Evolutionary conservation across 2,113 vertebrate species (phyloP), one percentile per base, ranked within the genome.

Genomic region (Glaucidium brasilianum): DNA sequence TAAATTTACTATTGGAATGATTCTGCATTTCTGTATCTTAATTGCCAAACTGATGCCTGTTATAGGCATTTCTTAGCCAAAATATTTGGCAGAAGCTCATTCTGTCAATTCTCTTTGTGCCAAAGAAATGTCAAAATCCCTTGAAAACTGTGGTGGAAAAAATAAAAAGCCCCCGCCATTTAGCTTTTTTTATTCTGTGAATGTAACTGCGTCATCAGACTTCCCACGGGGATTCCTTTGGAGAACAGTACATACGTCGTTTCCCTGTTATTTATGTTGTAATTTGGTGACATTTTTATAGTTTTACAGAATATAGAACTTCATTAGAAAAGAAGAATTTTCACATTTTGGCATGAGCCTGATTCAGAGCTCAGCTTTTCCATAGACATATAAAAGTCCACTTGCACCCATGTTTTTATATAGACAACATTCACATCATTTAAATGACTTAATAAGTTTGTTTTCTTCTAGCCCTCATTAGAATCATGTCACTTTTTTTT

Each of bases 131-230:
- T 30, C 75, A 59, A 81, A 56, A 82, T 86, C 43, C 39, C 55
- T 79, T 90, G 71, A 80, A 94, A 60, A 55, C 18, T 35, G 25
- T 39, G 32, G 67, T 60, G 87, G 93, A 76, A 88, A 94, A 96
- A 87, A 53, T 66, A 29, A 41, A 77, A 86, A 82, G 16, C 16
- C 20, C 29, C 15, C 92, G 49, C 49, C 71, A 78, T 88, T 91
- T 63, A 78, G 37, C n/a, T 74, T 94, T 93, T n/a, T 56, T 41
- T 45, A 67, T 81, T 66, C 76, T 84, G 85, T 62, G 23, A 87
- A 82, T 89, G 55, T 82, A 96, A 88, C 93, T 92, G 94, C 50
- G 64, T 97, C 90, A 86, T 67, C 41, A 90, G 74, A 19, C 60
- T 74, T 94, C 79, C 37, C 39, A 1, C 37, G 49, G 60, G 75